Conservation (phyloP, 1,140 invertebrate species). For the Trichogramma pretiosum region DNA sequence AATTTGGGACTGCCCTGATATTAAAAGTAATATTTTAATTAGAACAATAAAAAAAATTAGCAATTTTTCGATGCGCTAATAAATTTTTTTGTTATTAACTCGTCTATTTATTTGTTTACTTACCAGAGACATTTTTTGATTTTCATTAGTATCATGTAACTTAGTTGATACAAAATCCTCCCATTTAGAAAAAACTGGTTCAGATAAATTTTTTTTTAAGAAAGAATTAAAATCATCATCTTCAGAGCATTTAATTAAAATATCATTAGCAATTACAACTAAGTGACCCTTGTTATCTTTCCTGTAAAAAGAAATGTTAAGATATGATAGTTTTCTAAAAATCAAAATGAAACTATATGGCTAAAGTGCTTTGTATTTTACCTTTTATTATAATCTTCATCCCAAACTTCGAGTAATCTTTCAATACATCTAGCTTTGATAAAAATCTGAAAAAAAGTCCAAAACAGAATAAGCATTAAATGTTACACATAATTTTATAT, state of each 20-base stretch:
- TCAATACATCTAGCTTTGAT: constrained; percentile 56
- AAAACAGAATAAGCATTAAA: too few species aligned
- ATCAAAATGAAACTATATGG: constrained; percentile 44
- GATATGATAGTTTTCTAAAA: constrained; percentile 9
- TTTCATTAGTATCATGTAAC: constrained; percentile 54
- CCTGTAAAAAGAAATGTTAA: constrained; percentile 23
- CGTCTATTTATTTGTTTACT: too few species aligned
- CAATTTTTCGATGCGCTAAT: too few species aligned
- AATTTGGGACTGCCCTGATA: too few species aligned
- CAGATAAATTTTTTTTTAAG: constrained; percentile 48
- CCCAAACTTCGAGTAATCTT: constrained; percentile 59
- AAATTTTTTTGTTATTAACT: too few species aligned
- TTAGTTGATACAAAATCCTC: constrained; percentile 50
- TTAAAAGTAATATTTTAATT: too few species aligned
- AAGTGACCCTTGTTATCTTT: constrained; percentile 72
- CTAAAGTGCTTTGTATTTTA: too few species aligned
- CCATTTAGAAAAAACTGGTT: constrained; percentile 51
- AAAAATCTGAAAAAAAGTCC: constrained; percentile 54
- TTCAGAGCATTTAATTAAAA: constrained; percentile 45
- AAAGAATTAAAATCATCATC: constrained; percentile 41
- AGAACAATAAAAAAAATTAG: too few species aligned
- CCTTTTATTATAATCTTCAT: constrained; percentile 52
- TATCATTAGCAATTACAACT: constrained; percentile 61
- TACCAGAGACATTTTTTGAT: constrained; percentile 51
- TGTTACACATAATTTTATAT: constrained; percentile 46